Evolutionary conservation across 2,113 vertebrate species (phyloP), one percentile per base, ranked within the genome.

Genomic region (Stigmatopora argus): DNA sequence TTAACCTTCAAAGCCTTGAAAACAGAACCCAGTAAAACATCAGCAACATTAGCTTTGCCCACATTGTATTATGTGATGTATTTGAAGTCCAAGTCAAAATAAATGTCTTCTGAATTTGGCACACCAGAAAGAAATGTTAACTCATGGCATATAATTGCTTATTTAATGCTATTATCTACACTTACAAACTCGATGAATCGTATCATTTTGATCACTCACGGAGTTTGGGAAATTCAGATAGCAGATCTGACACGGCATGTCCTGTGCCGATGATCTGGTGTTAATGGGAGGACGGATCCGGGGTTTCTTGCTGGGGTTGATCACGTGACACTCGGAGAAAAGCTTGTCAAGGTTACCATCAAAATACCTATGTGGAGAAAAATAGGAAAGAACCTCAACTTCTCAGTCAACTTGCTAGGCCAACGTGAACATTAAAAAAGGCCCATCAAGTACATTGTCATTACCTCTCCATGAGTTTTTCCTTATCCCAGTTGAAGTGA

Each of bases 401-500:
- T 52, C 15, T 60, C 14, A 49, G 12, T 10, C 26, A 35, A 34
- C 26, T 52, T 61, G 11, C 26, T 12, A 51, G 52, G 17, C 52
- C 49, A 21, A 3, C 1, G 56, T 21, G 23, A 9, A 47, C 48
- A 3, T 34, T 49, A 41, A 62, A 45, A 26, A 9, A 10, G 26
- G 49, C 9, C 26, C n/a, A n/a, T 18, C 56, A 41, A 52, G 49
- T 35, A 48, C 4, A 68, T 21, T n/a, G 17, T 38, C 67, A 87
- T 91, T 92, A 94, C 97, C 97, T 96, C 90, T 99, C 96, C 97
- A 99, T 99, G 70, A 99, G 93, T 89, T 99, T 99, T 89, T 99
- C 97, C 88, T 99, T 98, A 89, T 99, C 97, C 97, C 97, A 99
- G 89, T 99, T 99, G 92, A 99, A 99, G 92, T 99, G 97, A 92